phyloP scores from a whole-genome alignment of 1,140 invertebrate genomes.

The Trichonephila clavipes region DNA sequence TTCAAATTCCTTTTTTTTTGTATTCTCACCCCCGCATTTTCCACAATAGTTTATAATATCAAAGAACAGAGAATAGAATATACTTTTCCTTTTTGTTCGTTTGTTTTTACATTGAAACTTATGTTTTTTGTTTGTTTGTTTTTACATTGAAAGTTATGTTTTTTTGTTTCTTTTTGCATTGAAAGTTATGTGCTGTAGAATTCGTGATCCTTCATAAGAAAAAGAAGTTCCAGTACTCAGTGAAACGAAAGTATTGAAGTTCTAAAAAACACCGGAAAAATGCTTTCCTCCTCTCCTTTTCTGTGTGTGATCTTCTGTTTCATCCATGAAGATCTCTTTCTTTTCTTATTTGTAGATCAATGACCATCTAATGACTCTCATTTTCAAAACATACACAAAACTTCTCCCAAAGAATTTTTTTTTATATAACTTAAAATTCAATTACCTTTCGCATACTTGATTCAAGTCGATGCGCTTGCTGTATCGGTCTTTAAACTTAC shows the following conservation, averaged over 20 bases:
- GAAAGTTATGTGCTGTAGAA: not conserved
- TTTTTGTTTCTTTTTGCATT: not conserved
- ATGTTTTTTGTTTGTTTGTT: not conserved
- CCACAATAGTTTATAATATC: no score
- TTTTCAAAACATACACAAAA: not conserved
- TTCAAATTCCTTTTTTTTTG: no score
- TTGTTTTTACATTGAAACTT: not conserved
- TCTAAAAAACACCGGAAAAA: no score
- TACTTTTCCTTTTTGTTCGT: not conserved
- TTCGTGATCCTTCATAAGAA: no score
- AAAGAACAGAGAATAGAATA: no score
- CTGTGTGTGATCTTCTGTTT: not conserved
- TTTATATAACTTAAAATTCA: no score
- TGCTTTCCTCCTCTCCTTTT: not conserved
- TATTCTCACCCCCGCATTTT: no score
- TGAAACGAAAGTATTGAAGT: no score
- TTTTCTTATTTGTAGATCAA: not conserved
- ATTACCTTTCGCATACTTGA: no score
- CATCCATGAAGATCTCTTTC: not conserved
- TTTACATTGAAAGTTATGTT: not conserved
- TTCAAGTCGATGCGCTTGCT: no score
- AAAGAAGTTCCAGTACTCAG: no score
- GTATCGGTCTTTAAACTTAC: no score
- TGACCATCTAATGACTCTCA: not conserved
- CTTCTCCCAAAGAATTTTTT: not conserved